These are phyloP conservation scores for Acronicta leporina DNA, from an alignment of 2,888 invertebrate species.

Conservation along the genomic window DNA sequence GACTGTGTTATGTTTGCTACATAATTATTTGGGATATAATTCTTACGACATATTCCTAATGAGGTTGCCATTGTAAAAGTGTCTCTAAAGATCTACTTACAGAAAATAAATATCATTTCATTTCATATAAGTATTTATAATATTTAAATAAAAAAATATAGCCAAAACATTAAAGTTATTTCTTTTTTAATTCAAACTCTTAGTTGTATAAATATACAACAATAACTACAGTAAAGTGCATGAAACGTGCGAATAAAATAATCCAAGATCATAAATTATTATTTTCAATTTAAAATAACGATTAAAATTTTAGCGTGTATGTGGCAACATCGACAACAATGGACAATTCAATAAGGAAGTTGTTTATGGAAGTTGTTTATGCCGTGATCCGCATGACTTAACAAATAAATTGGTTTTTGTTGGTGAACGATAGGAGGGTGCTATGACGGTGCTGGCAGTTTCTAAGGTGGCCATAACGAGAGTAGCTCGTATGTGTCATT, in stretches of 20 bases:
- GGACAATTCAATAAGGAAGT: slow-evolving; percentile 54
- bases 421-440: slow-evolving; percentile 12
- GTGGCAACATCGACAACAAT: slow-evolving; percentile 43
- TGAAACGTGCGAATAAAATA: slow-evolving; percentile 21
- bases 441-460: background rate
- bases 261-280: slow-evolving; percentile 21
- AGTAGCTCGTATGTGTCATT: background rate
- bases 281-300: slow-evolving; percentile 26
- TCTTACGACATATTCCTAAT: no score
- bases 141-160: slow-evolving; percentile 2
- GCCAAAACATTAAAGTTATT: no score
- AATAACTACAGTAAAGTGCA: slow-evolving; percentile 5
- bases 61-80: no score
- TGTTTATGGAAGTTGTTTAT: slow-evolving; percentile 39
- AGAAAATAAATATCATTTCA: no score
- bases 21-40: no score
- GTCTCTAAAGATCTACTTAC: no score
- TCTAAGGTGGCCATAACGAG: background rate
- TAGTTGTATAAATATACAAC: background rate
- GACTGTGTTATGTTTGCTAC: no score
- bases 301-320: slow-evolving; percentile 36
- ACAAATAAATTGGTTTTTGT: slow-evolving; percentile 43
- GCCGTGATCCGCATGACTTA: slow-evolving; percentile 53
- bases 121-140: no score
- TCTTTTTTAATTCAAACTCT: slow-evolving; percentile 2